Evolutionary conservation across 1,140 invertebrate species (phyloP), one percentile per base, ranked within the genome.

Genomic region (Aphelenchoides fujianensis): DNA sequence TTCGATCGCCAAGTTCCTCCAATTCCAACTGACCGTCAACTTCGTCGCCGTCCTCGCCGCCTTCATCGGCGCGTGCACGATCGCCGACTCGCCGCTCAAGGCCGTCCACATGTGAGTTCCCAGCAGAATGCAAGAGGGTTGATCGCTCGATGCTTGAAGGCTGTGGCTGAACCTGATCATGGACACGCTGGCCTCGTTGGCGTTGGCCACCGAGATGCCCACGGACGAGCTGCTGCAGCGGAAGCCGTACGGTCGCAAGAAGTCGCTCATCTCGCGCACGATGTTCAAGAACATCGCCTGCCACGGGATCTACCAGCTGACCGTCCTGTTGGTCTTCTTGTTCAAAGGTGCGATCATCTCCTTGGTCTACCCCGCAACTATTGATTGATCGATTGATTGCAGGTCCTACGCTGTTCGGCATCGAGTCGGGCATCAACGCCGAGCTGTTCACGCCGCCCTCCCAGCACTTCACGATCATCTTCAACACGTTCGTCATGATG

Each of bases 401-500:
- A 92, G 94, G 94, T 80, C 90, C 95, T 83, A 86, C 88, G 79
- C 85, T 97, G 79, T 89, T 98, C 77, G 92, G 94, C 86, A 95
- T 98, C 86, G 92, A 94, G 74, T 90, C 90, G 75, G 94, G 93
- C 68, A 88, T 90, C 57, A 88, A 88, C 48, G 89, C 90, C 68
- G 88, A 89, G 71, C 83, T 91, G 35, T 89, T 89, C 79, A 86
- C 90, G 34, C 90, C 91, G 73, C 94, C 95, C 48, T 91, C 92
- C 54, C 90, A 93, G 87, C 96, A 99, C 88, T 98, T 98, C 87
- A 99, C 96, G 16, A 91, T 98, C 82, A 97, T 98, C 84, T 99
- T 99, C 88, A 99, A 98, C 87, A 92, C 94, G 27, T 98, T 99
- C 88, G 96, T 99, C 57, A 93, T 98, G 92, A 99, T 99, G 96